Evolutionary conservation across 2,113 vertebrate genomes (phyloP), one percentile per base, ranked within the genome.

Genomic region (Paraplagusia blochii): DNA sequence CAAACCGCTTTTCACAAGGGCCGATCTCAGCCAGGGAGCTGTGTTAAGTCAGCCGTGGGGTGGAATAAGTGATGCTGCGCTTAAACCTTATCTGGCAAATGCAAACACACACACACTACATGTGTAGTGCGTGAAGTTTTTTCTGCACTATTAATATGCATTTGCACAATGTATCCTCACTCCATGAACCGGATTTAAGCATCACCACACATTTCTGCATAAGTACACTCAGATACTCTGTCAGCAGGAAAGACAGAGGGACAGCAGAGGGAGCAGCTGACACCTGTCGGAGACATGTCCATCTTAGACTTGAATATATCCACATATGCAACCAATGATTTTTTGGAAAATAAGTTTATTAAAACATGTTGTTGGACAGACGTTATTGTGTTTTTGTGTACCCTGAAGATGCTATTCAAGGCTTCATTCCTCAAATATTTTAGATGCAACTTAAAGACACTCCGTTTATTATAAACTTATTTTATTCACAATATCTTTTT

Each of bases 31-130:
- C 79, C 52, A 54, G 73, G 72, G 71, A 80, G 54, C 59, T 79
- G 77, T 58, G 78, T 83, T 66, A 65, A 72, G 58, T 77, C 74
- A 76, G 74, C 84, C 80, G 77, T 70, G 67, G 73, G 80, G 80
- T 59, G 69, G 72, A 80, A 79, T 76, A 82, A 74, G 67, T 75
- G 82, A 74, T 17, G 18, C 78, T 71, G 53, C 46, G 56, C 79
- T 83, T 78, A 87, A 86, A 58, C 61, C 69, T 82, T 73, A 63
- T 83, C 60, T 43, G 79, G 69, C 84, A 60, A 69, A 66, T 57
- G 58, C 55, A 62, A 44, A 58, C 60, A 42, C 39, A 55, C 17
- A 61, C 43, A 18, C 29, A 36, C 58, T 29, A 39, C 54, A 57
- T 18, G 22, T 29, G 22, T 29, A 29, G 22, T 29, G 2, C 3